These are phyloP conservation scores for Tetramorium bicarinatum DNA, from an alignment of 2,888 invertebrate species.

Conservation along the genomic window DNA sequence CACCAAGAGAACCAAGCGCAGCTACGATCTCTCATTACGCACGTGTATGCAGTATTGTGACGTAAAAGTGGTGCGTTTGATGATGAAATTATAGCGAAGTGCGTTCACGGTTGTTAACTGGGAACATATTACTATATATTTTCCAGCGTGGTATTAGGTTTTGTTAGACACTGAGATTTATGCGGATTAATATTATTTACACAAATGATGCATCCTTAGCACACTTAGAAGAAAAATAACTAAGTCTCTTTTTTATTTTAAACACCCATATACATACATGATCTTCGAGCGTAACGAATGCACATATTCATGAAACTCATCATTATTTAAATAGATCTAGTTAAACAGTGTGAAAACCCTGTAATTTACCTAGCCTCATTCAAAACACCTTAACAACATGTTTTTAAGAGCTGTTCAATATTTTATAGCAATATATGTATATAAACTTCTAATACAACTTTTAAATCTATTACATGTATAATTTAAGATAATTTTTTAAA, in stretches of 20 bases:
- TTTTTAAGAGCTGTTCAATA: neutral
- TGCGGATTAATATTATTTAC: conserved; percentile 26
- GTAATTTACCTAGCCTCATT: neutral
- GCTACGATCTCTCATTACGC: conserved; percentile 57
- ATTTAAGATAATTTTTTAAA: neutral
- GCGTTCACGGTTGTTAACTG: conserved; percentile 58
- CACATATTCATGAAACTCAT: conserved; percentile 26
- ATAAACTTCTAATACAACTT: neutral
- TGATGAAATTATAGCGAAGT: conserved; percentile 61
- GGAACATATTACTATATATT: conserved; percentile 5
- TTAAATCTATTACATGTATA: neutral
- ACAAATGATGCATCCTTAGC: neutral
- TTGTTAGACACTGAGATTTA: neutral
- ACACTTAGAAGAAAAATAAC: conserved; percentile 2
- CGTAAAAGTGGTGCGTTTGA: conserved; percentile 55
- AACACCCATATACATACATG: neutral
- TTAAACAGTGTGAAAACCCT: conserved; percentile 5
- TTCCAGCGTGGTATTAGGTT: neutral
- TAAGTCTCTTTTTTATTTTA: neutral
- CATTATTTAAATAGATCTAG: conserved; percentile 24
- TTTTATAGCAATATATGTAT: neutral
- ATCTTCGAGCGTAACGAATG: conserved; percentile 27
- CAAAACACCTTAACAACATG: neutral
- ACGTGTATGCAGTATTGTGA: conserved; percentile 50
- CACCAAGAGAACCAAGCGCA: conserved; percentile 26